Evolutionary conservation across 2,888 invertebrate genomes (phyloP).

Genomic region (Boloria euphrosyne): DNA sequence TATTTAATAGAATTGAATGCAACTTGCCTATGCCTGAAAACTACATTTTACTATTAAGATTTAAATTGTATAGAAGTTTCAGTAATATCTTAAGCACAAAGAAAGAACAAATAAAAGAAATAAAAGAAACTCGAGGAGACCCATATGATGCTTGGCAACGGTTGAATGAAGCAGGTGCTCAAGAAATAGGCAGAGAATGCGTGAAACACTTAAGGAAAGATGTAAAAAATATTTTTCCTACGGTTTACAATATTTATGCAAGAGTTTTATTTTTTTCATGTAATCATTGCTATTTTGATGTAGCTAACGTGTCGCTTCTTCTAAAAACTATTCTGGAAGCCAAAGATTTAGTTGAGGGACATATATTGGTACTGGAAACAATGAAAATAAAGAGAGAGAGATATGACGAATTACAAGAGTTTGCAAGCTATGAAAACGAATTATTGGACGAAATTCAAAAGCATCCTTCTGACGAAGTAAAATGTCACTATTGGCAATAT

Average conservation of each 20-base stretch:
- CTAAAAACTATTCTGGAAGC: constrained; percentile 50
- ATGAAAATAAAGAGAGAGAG: constrained; percentile 37
- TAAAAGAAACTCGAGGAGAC: constrained; percentile 36
- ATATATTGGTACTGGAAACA: constrained; percentile 50
- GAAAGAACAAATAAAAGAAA: constrained; percentile 26
- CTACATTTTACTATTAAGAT: constrained; percentile 53
- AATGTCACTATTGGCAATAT: constrained; percentile 49
- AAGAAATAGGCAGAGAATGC: constrained; percentile 52
- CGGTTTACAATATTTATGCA: constrained; percentile 57
- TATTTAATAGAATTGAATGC: constrained; percentile 46
- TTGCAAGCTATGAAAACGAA: constrained; percentile 28
- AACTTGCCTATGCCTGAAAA: constrained; percentile 51
- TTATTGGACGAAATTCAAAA: constrained; percentile 42
- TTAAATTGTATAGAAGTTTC: background rate
- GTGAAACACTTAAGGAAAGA: constrained; percentile 56
- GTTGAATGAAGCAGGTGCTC: constrained; percentile 45
- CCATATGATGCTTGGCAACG: constrained; percentile 42
- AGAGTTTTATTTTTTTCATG: constrained; percentile 45
- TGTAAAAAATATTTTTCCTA: constrained; percentile 51
- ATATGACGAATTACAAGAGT: constrained; percentile 26
- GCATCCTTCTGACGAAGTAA: constrained; percentile 57
- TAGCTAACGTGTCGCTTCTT: constrained; percentile 37
- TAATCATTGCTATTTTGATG: constrained; percentile 27
- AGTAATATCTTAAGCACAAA: constrained; percentile 40
- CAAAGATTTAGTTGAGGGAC: constrained; percentile 51